Evolutionary conservation across 2,797 vertebrate species (phyloP), one percentile per base, ranked within the genome.

Genomic region (Tapirus indicus): DNA sequence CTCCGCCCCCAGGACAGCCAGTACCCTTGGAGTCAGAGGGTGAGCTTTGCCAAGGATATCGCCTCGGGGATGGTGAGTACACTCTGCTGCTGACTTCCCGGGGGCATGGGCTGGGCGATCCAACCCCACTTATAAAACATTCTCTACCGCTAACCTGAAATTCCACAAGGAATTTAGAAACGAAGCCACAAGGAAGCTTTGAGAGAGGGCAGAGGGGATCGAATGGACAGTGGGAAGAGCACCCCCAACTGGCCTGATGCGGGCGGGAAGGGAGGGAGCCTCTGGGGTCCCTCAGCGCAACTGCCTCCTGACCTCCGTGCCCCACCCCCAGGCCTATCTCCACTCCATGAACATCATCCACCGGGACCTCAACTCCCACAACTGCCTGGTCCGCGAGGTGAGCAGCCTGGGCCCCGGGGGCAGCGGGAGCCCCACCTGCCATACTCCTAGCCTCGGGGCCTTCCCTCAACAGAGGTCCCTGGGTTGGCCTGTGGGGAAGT

Each of bases 291-390:
- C 35, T 54, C 10, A 0, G 54, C 3, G 0, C 0, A 3, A 8
- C 68, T 6, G 13, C 25, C 64, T 32, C 47, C 96, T 68, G 32
- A 96, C 27, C 6, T 9, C 25, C 0, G 2, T 29, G 16, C 64
- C 54, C 29, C 1, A 66, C 71, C 86, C 80, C 41, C 97, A 99
- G 99, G 98, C 99, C 27, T 99, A 99, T 98, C 99, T 99, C 98
- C 99, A 99, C 98, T 99, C 99, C 97, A 99, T 99, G 99, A 99
- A 99, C 98, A 99, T 99, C 98, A 99, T 99, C 98, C 99, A 99
- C 97, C 99, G 99, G 0, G 99, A 99, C 98, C 99, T 99, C 98
- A 99, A 99, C 98, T 99, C 99, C 16, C 99, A 99, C 99, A 99
- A 99, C 99, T 99, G 99, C 98, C 99, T 99, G 0, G 99, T 99